Conservation (phyloP, 2,113 vertebrate genomes). For the Periophthalmodon schlosseri region DNA sequence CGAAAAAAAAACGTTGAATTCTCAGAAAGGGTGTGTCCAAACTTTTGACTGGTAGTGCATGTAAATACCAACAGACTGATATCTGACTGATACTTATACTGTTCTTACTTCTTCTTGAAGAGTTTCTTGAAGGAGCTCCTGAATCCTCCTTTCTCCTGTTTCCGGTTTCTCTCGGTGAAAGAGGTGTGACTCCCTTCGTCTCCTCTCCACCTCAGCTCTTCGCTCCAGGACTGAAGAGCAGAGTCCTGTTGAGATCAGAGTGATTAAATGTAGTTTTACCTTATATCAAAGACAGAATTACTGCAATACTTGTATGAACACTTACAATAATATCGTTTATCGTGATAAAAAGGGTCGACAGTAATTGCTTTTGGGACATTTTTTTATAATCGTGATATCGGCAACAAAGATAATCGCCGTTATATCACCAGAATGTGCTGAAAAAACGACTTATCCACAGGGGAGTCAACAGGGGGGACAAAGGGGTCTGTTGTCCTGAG, state of each 20-base stretch:
- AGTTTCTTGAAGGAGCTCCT: conserved; percentile 97
- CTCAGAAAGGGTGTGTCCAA: no score
- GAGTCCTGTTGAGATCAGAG: conserved; percentile 60
- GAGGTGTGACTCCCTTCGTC: conserved; percentile 87
- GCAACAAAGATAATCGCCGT: no score
- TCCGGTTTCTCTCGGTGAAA: conserved; percentile 90
- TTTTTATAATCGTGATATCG: no score
- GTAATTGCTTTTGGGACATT: no score
- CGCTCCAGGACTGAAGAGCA: conserved; percentile 63
- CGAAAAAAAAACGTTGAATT: no score
- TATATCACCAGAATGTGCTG: no score
- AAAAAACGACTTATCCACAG: no score
- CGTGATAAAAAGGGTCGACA: no score
- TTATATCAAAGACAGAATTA: background rate
- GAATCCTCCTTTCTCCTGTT: conserved; percentile 94
- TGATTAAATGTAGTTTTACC: background rate
- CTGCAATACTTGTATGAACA: background rate
- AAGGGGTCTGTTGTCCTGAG: no score
- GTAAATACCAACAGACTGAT: background rate
- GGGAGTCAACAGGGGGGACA: no score
- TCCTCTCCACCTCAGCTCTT: conserved; percentile 77
- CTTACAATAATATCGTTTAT: no score
- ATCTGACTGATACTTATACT: background rate
- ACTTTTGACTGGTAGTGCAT: no score
- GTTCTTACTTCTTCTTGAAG: conserved; percentile 97